Evolutionary conservation across 2,888 invertebrate species (phyloP).

Genomic region (Patella caerulea): DNA sequence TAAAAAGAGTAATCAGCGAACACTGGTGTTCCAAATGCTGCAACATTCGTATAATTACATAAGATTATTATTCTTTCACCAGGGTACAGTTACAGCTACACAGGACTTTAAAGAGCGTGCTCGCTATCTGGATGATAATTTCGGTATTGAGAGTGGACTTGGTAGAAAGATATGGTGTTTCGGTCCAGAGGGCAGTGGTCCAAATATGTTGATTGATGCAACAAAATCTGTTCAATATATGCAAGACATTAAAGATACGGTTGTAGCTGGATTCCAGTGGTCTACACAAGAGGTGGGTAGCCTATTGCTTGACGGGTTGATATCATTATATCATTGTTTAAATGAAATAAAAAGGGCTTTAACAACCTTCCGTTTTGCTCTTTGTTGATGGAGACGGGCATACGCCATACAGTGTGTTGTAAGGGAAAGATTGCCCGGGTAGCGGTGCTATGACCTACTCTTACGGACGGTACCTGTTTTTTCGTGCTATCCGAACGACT

Average conservation of each 20-base stretch:
- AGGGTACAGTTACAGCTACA: constrained; percentile 92
- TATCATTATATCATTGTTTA: too few relatives aligned
- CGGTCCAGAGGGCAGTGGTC: constrained; percentile 98
- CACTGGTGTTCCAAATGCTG: too few relatives aligned
- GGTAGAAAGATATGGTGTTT: constrained; percentile 99
- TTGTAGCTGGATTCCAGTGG: constrained; percentile 98
- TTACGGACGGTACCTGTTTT: too few relatives aligned
- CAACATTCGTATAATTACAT: neutral
- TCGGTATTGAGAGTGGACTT: constrained; percentile 96
- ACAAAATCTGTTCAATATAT: constrained; percentile 99
- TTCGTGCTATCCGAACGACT: too few relatives aligned
- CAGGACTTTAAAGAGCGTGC: constrained; percentile 98
- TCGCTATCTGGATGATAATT: constrained; percentile 93
- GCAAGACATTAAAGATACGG: constrained; percentile 99
- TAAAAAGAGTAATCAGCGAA: too few relatives aligned
- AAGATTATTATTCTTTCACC: constrained; percentile 26
- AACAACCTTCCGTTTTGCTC: too few relatives aligned
- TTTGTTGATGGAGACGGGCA: too few relatives aligned
- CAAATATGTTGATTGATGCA: constrained; percentile 96
- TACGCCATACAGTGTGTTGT: too few relatives aligned
- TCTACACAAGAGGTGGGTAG: constrained; percentile 89
- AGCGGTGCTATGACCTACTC: too few relatives aligned
- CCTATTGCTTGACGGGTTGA: neutral
- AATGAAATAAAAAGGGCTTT: too few relatives aligned
- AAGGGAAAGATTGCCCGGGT: too few relatives aligned